These are phyloP conservation scores for Philaenus spumarius DNA, from an alignment of 1,140 invertebrate genomes.

Conservation along the genomic window DNA sequence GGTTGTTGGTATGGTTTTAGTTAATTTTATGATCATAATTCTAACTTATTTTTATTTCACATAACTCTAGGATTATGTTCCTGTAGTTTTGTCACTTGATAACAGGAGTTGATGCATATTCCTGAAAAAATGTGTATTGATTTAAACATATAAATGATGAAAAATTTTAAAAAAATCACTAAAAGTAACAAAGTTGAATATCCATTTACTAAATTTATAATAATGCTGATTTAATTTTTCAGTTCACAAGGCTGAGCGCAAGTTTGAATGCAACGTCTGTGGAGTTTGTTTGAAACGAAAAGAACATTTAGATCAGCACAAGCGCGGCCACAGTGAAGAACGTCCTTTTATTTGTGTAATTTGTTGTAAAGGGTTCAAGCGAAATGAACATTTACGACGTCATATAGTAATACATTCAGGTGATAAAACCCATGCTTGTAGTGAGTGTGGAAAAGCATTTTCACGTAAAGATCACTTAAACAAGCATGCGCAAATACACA, in stretches of 20 bases:
- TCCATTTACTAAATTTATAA: too few relatives aligned
- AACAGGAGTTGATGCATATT: too few relatives aligned
- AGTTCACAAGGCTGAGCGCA: slow-evolving; percentile 59
- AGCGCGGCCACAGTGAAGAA: slow-evolving; percentile 66
- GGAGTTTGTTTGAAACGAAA: slow-evolving; percentile 60
- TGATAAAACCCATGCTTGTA: slow-evolving; percentile 57
- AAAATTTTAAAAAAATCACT: too few relatives aligned
- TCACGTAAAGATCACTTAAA: slow-evolving; percentile 70
- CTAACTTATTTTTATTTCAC: too few relatives aligned
- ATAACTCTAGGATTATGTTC: too few relatives aligned
- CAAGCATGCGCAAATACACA: slow-evolving; percentile 66
- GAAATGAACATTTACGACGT: slow-evolving; percentile 66
- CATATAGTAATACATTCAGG: slow-evolving; percentile 70
- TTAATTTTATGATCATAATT: too few relatives aligned
- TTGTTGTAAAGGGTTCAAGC: slow-evolving; percentile 65
- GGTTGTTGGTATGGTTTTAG: too few relatives aligned
- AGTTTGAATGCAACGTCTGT: slow-evolving; percentile 47
- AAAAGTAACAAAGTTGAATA: too few relatives aligned
- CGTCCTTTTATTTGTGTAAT: slow-evolving; percentile 64
- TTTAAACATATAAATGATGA: too few relatives aligned
- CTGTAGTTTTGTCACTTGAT: too few relatives aligned
- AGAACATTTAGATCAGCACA: slow-evolving; percentile 67
- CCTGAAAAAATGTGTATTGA: too few relatives aligned
- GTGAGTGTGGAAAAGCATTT: slow-evolving; percentile 62
- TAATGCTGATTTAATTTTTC: slow-evolving; percentile 1